These are phyloP conservation scores for Nomia melanderi DNA, from an alignment of 1,140 invertebrate species.

Conservation along the genomic window DNA sequence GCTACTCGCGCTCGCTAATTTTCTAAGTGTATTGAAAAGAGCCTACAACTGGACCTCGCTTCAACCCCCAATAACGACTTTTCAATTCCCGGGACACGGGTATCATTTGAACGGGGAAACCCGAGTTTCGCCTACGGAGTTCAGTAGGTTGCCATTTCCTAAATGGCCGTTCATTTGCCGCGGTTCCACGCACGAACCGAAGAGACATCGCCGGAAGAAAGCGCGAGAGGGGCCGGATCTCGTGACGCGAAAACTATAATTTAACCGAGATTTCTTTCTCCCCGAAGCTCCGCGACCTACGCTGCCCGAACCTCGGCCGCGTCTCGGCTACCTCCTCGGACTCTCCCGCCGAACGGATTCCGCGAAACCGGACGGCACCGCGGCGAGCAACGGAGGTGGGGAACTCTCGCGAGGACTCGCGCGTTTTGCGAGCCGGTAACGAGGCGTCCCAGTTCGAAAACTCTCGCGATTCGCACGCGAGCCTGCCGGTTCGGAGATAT, in stretches of 20 bases:
- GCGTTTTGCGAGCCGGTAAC: constrained; percentile 59
- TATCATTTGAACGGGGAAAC: no score
- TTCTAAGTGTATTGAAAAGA: no score
- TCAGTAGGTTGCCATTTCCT: no score
- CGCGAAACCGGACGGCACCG: constrained; percentile 44
- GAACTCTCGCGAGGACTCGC: constrained; percentile 39
- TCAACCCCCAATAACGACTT: no score
- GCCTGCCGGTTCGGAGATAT: constrained; percentile 32
- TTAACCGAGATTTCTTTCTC: constrained; percentile 59
- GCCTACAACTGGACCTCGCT: no score
- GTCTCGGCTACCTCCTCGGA: constrained; percentile 19
- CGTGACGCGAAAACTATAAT: constrained; percentile 73
- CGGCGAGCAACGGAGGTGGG: not conserved
- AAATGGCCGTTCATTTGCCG: not conserved
- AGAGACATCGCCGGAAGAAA: constrained; percentile 12
- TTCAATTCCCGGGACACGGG: no score
- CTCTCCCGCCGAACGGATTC: constrained; percentile 50
- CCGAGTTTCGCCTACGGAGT: no score
- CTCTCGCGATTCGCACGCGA: constrained; percentile 59
- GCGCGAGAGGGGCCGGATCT: constrained; percentile 47
- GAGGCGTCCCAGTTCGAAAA: constrained; percentile 60
- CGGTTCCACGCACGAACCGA: not conserved
- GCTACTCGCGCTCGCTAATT: no score
- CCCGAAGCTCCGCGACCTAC: constrained; percentile 53
- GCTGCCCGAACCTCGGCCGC: constrained; percentile 33